Percentiles rank a stretch among this genome's conserved stretches.
These are phyloP conservation scores for Vollenhovia emeryi DNA, from an alignment of 1,140 invertebrate species.

Conservation along the genomic window DNA sequence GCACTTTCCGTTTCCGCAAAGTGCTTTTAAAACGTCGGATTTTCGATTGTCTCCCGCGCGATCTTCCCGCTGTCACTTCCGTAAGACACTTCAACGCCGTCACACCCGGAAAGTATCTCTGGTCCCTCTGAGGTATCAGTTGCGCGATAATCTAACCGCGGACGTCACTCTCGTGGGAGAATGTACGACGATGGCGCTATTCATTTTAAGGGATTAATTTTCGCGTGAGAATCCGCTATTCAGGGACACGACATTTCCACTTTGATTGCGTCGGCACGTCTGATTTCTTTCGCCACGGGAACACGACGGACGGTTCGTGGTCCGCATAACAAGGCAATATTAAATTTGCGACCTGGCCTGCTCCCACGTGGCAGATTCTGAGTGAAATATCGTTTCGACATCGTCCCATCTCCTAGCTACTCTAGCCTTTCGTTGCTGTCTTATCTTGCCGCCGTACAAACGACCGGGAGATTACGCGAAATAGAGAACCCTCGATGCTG, in stretches of 20 bases:
- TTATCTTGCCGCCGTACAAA: not conserved
- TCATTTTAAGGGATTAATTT: slow-evolving; percentile 59
- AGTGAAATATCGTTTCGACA: slow-evolving; percentile 42
- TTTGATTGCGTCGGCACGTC: slow-evolving; percentile 52
- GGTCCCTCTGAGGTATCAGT: not conserved
- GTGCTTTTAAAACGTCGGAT: slow-evolving; percentile 52
- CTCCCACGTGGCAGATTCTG: not conserved
- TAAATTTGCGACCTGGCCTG: slow-evolving; percentile 64
- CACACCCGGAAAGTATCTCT: slow-evolving; percentile 30
- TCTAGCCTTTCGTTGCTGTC: not conserved
- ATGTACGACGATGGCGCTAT: slow-evolving; percentile 11
- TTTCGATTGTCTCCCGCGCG: slow-evolving; percentile 24
- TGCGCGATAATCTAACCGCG: slow-evolving; percentile 31
- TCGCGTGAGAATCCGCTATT: not conserved
- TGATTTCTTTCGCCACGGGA: slow-evolving; percentile 58
- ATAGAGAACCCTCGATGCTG: slow-evolving; percentile 21
- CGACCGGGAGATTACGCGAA: slow-evolving; percentile 14
- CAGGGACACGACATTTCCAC: slow-evolving; percentile 39
- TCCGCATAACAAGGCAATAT: slow-evolving; percentile 68
- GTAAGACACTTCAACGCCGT: slow-evolving; percentile 23
- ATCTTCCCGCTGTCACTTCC: slow-evolving; percentile 35
- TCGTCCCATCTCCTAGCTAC: not conserved
- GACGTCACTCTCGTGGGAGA: slow-evolving; percentile 30
- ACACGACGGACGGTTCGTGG: slow-evolving; percentile 15
- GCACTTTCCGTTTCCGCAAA: not conserved